Evolutionary conservation across 2,888 invertebrate genomes (phyloP).

Genomic region (Sisyra terminalis): DNA sequence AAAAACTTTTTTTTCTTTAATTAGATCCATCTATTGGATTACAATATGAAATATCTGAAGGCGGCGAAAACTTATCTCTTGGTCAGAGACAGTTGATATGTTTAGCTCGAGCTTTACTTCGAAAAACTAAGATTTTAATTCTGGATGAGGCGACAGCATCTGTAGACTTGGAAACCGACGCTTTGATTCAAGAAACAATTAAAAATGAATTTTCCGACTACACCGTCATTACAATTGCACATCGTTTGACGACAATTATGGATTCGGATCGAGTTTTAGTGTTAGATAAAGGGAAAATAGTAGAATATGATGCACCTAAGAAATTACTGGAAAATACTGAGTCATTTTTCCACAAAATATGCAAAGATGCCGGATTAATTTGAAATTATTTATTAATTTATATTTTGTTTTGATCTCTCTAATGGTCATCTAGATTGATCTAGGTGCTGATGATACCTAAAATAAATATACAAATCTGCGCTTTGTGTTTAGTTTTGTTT

Average conservation of each 20-base stretch:
- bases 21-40: slow-evolving; percentile 55
- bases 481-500: too few relatives aligned
- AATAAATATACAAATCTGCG: too few relatives aligned
- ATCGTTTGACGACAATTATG: slow-evolving; percentile 83
- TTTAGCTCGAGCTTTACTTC: slow-evolving; percentile 64
- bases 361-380: slow-evolving; percentile 66
- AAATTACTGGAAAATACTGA: slow-evolving; percentile 47
- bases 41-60: slow-evolving; percentile 72
- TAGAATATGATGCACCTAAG: slow-evolving; percentile 62
- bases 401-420: too few relatives aligned
- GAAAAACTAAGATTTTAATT: slow-evolving; percentile 72
- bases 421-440: too few relatives aligned
- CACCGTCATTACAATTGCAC: slow-evolving; percentile 84
- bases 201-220: slow-evolving; percentile 70
- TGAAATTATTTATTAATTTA: slow-evolving; percentile 11
- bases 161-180: slow-evolving; percentile 81
- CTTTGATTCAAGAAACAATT: slow-evolving; percentile 79
- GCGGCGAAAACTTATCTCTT: slow-evolving; percentile 82
- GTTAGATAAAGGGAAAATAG: slow-evolving; percentile 59
- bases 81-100: slow-evolving; percentile 83
- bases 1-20: too few relatives aligned
- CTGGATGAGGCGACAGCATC: slow-evolving; percentile 84
- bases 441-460: too few relatives aligned
- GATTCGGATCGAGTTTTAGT: slow-evolving; percentile 79
- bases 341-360: slow-evolving; percentile 67